Evolutionary conservation across 2,113 vertebrate genomes (phyloP), one percentile per base, ranked within the genome.

Genomic region (Eupsittula cactorum): DNA sequence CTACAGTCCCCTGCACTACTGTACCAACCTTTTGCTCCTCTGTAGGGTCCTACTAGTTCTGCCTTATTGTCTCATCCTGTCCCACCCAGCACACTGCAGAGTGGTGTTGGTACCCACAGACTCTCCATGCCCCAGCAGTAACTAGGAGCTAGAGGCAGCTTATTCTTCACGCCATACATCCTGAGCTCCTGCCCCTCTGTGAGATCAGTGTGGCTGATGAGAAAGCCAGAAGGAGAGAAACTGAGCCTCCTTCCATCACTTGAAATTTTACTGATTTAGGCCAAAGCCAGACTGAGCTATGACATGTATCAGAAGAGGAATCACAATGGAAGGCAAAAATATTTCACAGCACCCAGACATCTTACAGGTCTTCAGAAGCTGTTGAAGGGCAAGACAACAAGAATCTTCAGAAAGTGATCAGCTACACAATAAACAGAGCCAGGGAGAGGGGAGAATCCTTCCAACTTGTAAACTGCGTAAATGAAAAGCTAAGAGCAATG

Each of bases 91-190:
- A 28, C 39, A 31, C 44, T 25, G 37, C 2, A 7, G 59, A 69
- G 50, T 1, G 1, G 55, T 47, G 13, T 16, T 2, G 41, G 37
- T 24, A 7, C 25, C 41, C 1, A 3, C 50, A 23, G 35, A 42
- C 39, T 41, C 53, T 64, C 84, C 15, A 0, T 23, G 39, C 33
- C 59, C 33, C 80, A n/a, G 50, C 29, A 16, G 41, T 3, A 16
- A 20, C 25, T 20, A 33, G 50, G 35, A 65, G 57, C 62, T 57
- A 19, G 14, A 28, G 35, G 35, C 57, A 77, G 42, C 59, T 64
- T 35, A 20, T 74, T 47, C 50, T 79, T 49, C 0, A 0, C 8
- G 13, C 50, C 46, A 5, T 4, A 21, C 15, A 5, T 19, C n/a
- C 42, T 3, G 23, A 64, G 63, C 47, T 91, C 37, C 74, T 49